Percentiles rank a stretch among this genome's conserved stretches.
phyloP scores from a whole-genome alignment of 2,888 invertebrate genomes.

The Uropetala carovei region DNA sequence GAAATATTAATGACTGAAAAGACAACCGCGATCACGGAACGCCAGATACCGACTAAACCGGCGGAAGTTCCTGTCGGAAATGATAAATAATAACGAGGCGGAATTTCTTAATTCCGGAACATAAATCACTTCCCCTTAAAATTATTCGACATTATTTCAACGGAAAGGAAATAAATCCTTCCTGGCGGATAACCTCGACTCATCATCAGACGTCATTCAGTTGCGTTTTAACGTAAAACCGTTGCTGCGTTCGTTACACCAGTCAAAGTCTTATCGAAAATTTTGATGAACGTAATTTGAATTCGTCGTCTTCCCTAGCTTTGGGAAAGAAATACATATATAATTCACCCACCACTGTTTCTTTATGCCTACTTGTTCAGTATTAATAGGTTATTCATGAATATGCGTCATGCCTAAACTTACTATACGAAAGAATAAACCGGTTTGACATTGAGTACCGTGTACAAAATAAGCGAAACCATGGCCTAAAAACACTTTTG shows the following conservation, averaged over 20 bases:
- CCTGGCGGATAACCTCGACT: neutral
- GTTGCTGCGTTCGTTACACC: neutral
- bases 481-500: too few relatives aligned
- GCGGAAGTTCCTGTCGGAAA: neutral
- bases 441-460: too few relatives aligned
- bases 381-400: too few relatives aligned
- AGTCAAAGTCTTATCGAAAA: too few relatives aligned
- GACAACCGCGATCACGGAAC: neutral
- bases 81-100: neutral
- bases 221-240: neutral
- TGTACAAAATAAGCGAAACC: too few relatives aligned
- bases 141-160: neutral
- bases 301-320: too few relatives aligned
- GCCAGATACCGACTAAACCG: neutral
- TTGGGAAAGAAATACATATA: too few relatives aligned
- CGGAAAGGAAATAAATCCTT: neutral
- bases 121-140: neutral
- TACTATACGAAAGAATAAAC: too few relatives aligned
- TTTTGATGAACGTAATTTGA: too few relatives aligned
- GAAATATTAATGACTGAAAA: neutral
- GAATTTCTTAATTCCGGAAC: slow-evolving; percentile 2
- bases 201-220: neutral
- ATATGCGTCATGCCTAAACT: too few relatives aligned
- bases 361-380: too few relatives aligned
- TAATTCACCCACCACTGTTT: too few relatives aligned